Evolutionary conservation across 2,113 vertebrate species (phyloP), one percentile per base, ranked within the genome.

Genomic region (Myotis yumanensis): DNA sequence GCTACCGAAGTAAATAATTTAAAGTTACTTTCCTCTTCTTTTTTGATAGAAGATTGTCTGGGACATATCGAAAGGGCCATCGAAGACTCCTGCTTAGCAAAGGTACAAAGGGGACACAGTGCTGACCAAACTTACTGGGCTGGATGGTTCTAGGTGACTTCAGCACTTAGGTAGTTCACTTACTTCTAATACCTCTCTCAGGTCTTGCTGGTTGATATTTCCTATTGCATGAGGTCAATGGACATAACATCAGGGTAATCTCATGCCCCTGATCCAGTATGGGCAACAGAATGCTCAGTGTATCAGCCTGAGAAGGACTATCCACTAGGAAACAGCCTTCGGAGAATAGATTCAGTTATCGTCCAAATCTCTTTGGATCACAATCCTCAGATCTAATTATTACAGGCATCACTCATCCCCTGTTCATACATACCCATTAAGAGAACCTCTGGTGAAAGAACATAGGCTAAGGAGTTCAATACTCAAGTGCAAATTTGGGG

Each of bases 131-230:
- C 2, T 46, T 43, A 54, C 23, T 52, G 6, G 11, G 6, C 69
- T 90, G 54, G 64, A 32, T 82, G 57, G 25, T 59, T 89, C 43
- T 82, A 35, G 75, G 52, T 66, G 37, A 46, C 15, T 94, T 64
- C 52, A 25, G 5, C 4, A 32, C 3, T 10, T 76, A 35, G 7
- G 8, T 0, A 73, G 57, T 32, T 76, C 25, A 15, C 37, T 43
- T 10, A 66, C 18, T 76, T 85, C 11, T 48, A 12, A 28, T 37
- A 5, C 0, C 8, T 96, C 6, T 59, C 35, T 89, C 16, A 48
- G 18, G 14, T 64, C 28, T 66, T 90, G 5, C 22, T 79, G 69
- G 28, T 37, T 86, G 48, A 46, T 11, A 30, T 79, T 5, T 66
- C 20, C 46, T 73, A 18, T 16, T 51, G 11, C 16, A 57, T 5